Evolutionary conservation across 2,888 invertebrate genomes (phyloP).

Genomic region (Euzetes globulus): DNA sequence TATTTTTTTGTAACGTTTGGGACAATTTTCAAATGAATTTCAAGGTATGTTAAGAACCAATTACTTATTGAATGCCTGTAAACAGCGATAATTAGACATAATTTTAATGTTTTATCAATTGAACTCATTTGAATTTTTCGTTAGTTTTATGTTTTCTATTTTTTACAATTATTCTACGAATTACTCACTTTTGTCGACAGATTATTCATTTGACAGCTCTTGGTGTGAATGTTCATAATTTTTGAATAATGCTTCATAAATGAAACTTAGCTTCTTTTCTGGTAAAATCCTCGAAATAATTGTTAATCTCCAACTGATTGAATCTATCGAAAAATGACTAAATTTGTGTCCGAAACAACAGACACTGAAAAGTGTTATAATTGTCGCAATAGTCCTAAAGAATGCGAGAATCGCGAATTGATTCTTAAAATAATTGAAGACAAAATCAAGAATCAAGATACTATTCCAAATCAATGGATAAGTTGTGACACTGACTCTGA

Average conservation of each 20-base stretch:
- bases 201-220: background rate
- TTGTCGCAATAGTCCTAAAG: background rate
- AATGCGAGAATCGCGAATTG: background rate
- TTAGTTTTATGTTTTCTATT: background rate
- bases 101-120: background rate
- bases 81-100: background rate
- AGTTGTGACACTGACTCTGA: background rate
- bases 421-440: conserved; percentile 1
- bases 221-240: background rate
- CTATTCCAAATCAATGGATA: background rate
- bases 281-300: background rate
- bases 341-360: background rate
- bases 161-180: background rate
- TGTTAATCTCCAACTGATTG: too few species aligned
- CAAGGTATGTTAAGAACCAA: conserved; percentile 12
- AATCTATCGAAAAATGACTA: background rate
- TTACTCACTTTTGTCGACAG: conserved; percentile 2
- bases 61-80: background rate
- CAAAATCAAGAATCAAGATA: background rate
- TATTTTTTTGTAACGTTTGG: background rate
- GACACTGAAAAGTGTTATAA: background rate
- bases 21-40: background rate
- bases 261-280: background rate
- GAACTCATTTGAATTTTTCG: background rate
- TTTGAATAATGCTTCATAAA: background rate